phyloP scores from a whole-genome alignment of 1,140 invertebrate genomes.

The Drosophila lacteicornis region DNA sequence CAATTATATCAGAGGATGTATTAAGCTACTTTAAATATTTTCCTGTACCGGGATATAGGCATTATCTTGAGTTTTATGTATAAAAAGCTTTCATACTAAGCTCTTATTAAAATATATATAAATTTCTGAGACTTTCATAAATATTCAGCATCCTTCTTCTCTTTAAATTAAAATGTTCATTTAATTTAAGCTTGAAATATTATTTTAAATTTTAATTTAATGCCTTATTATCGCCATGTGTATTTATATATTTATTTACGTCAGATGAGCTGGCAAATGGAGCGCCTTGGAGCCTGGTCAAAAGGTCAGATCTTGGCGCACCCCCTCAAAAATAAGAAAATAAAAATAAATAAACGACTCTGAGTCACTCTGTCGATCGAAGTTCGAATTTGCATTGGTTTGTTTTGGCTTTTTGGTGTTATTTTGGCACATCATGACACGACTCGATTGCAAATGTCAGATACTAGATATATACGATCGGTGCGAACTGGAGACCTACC shows the following conservation, averaged over 20 bases:
- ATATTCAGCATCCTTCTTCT: no score
- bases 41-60: background rate
- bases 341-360: slow-evolving; percentile 22
- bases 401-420: slow-evolving; percentile 5
- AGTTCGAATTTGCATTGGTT: slow-evolving; percentile 37
- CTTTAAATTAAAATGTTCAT: background rate
- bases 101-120: background rate
- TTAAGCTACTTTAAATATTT: no score
- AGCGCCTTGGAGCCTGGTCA: slow-evolving; percentile 69
- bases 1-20: background rate
- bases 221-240: background rate
- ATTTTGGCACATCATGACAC: slow-evolving; percentile 47
- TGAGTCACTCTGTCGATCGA: slow-evolving; percentile 25
- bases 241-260: slow-evolving; percentile 23
- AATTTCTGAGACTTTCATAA: no score
- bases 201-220: background rate
- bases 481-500: slow-evolving; percentile 60
- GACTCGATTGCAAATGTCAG: slow-evolving; percentile 38
- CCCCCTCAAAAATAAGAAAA: slow-evolving; percentile 10
- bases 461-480: slow-evolving; percentile 11
- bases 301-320: slow-evolving; percentile 64
- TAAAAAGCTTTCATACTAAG: background rate
- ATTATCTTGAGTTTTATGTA: background rate
- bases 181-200: background rate
- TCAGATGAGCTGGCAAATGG: slow-evolving; percentile 45